These are phyloP conservation scores for Eupleurogrammus muticus DNA, from an alignment of 2,797 vertebrate species.

Conservation along the genomic window DNA sequence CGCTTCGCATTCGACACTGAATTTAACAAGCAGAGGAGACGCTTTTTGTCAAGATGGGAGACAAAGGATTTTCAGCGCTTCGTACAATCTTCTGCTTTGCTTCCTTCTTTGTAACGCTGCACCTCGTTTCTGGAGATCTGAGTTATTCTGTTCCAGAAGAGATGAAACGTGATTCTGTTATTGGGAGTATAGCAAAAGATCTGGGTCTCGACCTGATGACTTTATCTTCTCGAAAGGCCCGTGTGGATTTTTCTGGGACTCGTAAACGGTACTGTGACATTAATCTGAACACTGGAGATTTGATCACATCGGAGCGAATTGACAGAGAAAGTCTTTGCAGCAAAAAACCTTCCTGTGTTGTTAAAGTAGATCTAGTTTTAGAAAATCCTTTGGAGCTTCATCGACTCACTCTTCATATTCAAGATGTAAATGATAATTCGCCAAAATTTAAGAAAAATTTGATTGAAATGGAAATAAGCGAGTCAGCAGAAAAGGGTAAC, in stretches of 20 bases:
- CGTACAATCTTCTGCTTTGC: not conserved
- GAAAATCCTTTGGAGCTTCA: constrained; percentile 84
- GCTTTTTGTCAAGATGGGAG: constrained; percentile 26
- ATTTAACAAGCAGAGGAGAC: not conserved
- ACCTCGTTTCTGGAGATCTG: constrained; percentile 50
- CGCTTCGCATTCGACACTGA: not conserved
- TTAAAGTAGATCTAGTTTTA: constrained; percentile 83
- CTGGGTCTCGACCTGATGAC: constrained; percentile 30
- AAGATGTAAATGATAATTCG: constrained; percentile 83
- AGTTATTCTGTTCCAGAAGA: constrained; percentile 57
- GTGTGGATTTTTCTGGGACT: constrained; percentile 51
- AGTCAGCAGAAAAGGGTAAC: constrained; percentile 68
- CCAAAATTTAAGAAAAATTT: constrained; percentile 77
- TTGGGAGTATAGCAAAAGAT: constrained; percentile 63
- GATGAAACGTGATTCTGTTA: constrained; percentile 49
- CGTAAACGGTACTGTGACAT: constrained; percentile 59
- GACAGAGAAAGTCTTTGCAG: constrained; percentile 73
- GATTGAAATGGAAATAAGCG: constrained; percentile 75
- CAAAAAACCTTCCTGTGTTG: constrained; percentile 58
- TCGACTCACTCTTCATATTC: constrained; percentile 74
- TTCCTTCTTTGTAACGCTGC: constrained; percentile 9
- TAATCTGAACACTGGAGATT: constrained; percentile 57
- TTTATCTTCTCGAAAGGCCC: constrained; percentile 57
- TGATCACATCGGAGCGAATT: constrained; percentile 58
- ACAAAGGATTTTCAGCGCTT: constrained; percentile 32